These are phyloP conservation scores for Platyrinchus mystaceus DNA, from an alignment of 2,797 vertebrate species.

Conservation along the genomic window DNA sequence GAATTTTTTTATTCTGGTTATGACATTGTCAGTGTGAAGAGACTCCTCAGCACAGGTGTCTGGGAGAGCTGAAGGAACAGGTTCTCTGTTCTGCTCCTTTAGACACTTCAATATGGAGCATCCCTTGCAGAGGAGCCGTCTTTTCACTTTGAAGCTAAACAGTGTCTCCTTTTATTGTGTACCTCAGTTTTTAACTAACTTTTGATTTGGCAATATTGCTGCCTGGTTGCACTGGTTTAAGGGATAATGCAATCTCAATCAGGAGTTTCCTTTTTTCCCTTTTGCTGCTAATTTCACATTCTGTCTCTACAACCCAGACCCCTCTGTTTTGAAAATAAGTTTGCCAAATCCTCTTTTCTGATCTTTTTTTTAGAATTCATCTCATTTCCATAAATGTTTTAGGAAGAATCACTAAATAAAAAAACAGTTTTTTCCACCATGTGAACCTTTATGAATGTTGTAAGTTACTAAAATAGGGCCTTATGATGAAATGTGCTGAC, in stretches of 20 bases:
- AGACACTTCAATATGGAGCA: not conserved
- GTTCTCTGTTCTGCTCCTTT: not conserved
- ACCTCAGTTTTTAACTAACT: not conserved
- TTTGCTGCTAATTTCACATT: not conserved
- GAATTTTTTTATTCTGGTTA: not conserved
- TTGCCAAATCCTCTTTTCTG: not conserved
- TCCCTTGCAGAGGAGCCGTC: not conserved
- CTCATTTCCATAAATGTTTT: not conserved
- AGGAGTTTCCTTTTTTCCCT: not conserved
- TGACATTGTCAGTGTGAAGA: not conserved
- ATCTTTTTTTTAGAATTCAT: not conserved
- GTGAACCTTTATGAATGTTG: not conserved
- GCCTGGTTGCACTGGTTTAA: not conserved
- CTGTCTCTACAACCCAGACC: not conserved
- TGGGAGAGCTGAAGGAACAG: not conserved
- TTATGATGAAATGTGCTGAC: not conserved
- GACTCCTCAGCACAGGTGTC: not conserved
- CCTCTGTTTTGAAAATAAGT: not conserved
- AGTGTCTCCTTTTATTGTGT: not conserved
- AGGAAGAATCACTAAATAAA: not conserved
- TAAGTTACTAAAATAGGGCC: not conserved
- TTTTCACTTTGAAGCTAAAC: not conserved
- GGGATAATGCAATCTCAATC: not conserved
- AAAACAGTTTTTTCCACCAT: not conserved
- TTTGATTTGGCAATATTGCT: not conserved